Evolutionary conservation across 2,797 vertebrate genomes (phyloP).

Genomic region (Benthosema pterotum): DNA sequence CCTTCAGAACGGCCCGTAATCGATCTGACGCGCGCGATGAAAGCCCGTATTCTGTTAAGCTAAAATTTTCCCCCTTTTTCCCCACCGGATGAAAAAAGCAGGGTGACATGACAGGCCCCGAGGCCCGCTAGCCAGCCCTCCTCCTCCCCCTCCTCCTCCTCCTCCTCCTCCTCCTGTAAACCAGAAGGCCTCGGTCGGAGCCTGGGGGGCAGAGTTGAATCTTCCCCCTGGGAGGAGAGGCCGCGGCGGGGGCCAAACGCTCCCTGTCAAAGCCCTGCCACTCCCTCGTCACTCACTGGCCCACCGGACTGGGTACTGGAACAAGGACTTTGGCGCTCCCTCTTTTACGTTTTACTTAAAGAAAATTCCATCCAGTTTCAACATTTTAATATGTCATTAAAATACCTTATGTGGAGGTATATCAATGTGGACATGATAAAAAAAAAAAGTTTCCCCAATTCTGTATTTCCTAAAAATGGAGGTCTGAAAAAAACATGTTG

Average conservation of each 20-base stretch:
- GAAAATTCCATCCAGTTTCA: too few species aligned
- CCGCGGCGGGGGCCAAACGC: slow-evolving; percentile 21
- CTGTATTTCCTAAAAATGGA: too few species aligned
- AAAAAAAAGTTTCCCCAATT: too few species aligned
- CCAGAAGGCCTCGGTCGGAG: slow-evolving; percentile 59
- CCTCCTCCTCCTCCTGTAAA: slow-evolving; percentile 66
- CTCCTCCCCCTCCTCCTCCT: too few species aligned
- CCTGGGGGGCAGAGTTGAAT: slow-evolving; percentile 47
- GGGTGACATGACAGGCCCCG: slow-evolving; percentile 61
- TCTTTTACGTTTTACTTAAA: too few species aligned
- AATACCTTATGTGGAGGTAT: too few species aligned
- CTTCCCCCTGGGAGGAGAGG: slow-evolving; percentile 51
- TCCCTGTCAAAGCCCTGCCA: slow-evolving; percentile 27
- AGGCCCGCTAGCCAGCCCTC: too few species aligned
- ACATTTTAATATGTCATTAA: too few species aligned
- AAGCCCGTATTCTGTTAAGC: slow-evolving; percentile 80
- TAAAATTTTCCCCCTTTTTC: slow-evolving; percentile 64
- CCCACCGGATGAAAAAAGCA: slow-evolving; percentile 73
- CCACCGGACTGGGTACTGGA: not conserved
- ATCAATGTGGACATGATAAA: too few species aligned
- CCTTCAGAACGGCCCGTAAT: slow-evolving; percentile 68
- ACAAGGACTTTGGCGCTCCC: too few species aligned
- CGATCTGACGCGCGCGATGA: slow-evolving; percentile 82
- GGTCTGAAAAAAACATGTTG: too few species aligned
- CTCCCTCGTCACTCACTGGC: slow-evolving; percentile 27